Base-by-base conservation (phyloP, 2,113 vertebrate genomes). In the Scomber colias region DNA sequence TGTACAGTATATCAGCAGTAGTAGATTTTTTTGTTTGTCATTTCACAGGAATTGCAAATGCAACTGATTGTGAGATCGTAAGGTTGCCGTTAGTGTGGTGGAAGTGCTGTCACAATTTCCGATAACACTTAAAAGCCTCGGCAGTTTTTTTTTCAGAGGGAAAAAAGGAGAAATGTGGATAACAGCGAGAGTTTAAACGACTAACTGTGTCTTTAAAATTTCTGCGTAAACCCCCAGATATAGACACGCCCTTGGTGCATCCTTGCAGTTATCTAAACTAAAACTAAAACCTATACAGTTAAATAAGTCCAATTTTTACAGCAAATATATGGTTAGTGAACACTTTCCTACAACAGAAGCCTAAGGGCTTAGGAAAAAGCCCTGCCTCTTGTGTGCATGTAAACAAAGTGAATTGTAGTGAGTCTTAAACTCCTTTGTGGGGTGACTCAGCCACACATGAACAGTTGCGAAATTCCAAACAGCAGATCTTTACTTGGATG, bases 111-210 rank as follows among this genome's bases (percentile, higher is more conserved):
- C 31, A 9, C 7, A 40, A 9, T 77, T 60, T 76, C 56, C 60
- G 35, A 46, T 14, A 44, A 24, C 61, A 61, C 62, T 1, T 66
- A 1, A 79, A 81, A 5, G 78, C 63, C 21, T 75, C 73, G 45
- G 0, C 1, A 1, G 8, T 63, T 7, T 3, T 21, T 31, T 11
- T 27, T 27, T 27, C 24, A 27, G n/a, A 16, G 10, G 15, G 21
- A 69, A 30, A 8, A 10, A 63, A 50, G 17, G 3, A 16, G 11
- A 14, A 27, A 11, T 11, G 21, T 45, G 49, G 9, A 53, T 70
- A 53, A 19, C 21, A 51, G 7, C 16, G 14, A 11, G 13, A 45
- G 64, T 63, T 76, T 79, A 40, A 4, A 40, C 17, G n/a, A 62
- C 64, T 40, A 40, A 16, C 5, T 0, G 1, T 30, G 12, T 16